phyloP scores from a whole-genome alignment of 35 echinoderm and acorn worm genomes.

The Ptychodera flava region DNA sequence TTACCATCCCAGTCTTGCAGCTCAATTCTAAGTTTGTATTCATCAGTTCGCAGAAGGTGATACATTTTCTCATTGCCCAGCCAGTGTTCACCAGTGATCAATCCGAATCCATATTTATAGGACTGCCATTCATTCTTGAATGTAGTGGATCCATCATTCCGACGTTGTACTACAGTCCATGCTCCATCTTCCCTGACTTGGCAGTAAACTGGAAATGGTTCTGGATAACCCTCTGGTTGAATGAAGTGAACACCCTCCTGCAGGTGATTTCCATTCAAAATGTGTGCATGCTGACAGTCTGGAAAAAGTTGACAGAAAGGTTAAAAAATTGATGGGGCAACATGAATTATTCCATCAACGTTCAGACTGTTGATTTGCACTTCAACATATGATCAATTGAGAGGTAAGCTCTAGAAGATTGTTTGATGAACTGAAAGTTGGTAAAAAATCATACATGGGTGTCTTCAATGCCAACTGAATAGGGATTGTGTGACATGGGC shows the following conservation, averaged over 20 bases:
- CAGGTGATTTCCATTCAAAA: too few species aligned
- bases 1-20: conserved; percentile 19
- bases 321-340: too few species aligned
- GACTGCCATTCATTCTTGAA: conserved; percentile 44
- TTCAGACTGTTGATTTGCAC: too few species aligned
- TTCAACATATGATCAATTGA: too few species aligned
- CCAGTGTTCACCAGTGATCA: conserved; percentile 54
- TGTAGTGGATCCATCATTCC: conserved; percentile 57
- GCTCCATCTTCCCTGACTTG: neutral
- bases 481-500: too few species aligned
- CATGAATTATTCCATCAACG: too few species aligned
- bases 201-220: conserved; percentile 11
- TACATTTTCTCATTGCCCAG: conserved; percentile 59
- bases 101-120: conserved; percentile 59
- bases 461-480: too few species aligned
- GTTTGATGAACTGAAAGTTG: too few species aligned
- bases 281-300: too few species aligned
- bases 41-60: conserved; percentile 39
- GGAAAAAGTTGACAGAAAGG: too few species aligned
- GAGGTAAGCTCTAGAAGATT: too few species aligned
- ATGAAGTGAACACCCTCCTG: conserved; percentile 89
- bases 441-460: too few species aligned
- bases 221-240: conserved; percentile 68
- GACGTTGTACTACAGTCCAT: conserved; percentile 35
- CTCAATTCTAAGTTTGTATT: conserved; percentile 46